Evolutionary conservation across 2,797 vertebrate genomes (phyloP).

Genomic region (Paedocypris micromegethes): DNA sequence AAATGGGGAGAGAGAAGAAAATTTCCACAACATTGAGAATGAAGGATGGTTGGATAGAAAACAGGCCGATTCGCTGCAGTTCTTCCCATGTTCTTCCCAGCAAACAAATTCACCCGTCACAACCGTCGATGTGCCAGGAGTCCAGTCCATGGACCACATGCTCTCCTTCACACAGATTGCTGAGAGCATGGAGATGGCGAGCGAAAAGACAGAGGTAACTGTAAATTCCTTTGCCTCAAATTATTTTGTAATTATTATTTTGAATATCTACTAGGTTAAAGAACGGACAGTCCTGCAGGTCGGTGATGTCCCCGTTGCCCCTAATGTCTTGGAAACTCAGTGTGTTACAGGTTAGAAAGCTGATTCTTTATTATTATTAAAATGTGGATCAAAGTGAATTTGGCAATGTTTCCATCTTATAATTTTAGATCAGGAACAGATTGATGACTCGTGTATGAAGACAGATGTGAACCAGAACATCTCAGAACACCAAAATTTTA

Average conservation of each 20-base stretch:
- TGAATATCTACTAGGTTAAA: constrained; percentile 51
- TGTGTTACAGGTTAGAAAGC: constrained; percentile 24
- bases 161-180: background rate
- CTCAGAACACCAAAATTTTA: too few relatives aligned
- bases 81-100: constrained; percentile 52
- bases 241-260: background rate
- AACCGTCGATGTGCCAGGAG: constrained; percentile 27
- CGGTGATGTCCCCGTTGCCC: constrained; percentile 11
- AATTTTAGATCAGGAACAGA: background rate
- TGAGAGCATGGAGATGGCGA: background rate
- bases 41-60: constrained; percentile 2
- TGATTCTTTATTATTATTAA: background rate
- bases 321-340: constrained; percentile 45
- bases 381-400: too few relatives aligned
- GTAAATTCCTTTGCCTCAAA: too few relatives aligned
- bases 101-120: constrained; percentile 16
- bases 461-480: background rate
- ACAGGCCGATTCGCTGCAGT: constrained; percentile 42
- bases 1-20: constrained; percentile 69
- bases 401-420: background rate
- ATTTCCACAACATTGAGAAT: constrained; percentile 56
- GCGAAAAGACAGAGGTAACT: background rate
- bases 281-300: constrained; percentile 42
- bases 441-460: background rate
- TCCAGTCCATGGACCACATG: constrained; percentile 50